These are phyloP conservation scores for Holacanthella duospinosa DNA, from an alignment of 2,888 invertebrate species.

Conservation along the genomic window DNA sequence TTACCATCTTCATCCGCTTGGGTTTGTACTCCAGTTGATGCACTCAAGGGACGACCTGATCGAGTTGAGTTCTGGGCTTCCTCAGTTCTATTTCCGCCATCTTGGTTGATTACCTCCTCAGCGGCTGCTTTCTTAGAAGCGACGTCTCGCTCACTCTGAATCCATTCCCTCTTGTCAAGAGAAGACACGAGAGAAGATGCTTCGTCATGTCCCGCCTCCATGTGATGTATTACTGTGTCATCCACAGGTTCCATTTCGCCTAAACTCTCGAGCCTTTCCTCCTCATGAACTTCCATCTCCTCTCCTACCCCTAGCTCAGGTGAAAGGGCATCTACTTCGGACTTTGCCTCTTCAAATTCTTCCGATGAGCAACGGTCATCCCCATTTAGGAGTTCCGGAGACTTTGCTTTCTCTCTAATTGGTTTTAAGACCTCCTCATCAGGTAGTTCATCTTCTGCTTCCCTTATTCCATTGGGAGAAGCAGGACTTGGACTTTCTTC, in stretches of 20 bases:
- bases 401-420: background rate
- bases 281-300: constrained; percentile 20
- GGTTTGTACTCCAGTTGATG: constrained; percentile 70
- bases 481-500: background rate
- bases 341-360: constrained; percentile 21
- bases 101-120: constrained; percentile 8
- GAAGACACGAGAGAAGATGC: constrained; percentile 34
- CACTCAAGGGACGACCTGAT: constrained; percentile 55
- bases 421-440: constrained; percentile 16
- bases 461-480: constrained; percentile 2
- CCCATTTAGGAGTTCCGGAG: constrained; percentile 2
- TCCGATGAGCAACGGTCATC: constrained; percentile 17
- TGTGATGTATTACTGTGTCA: constrained; percentile 36
- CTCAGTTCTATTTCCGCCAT: constrained; percentile 19
- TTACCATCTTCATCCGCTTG: constrained; percentile 76
- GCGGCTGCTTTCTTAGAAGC: constrained; percentile 12
- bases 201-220: constrained; percentile 34
- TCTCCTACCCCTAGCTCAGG: constrained; percentile 10
- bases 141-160: constrained; percentile 32
- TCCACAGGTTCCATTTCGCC: constrained; percentile 17
- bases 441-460: constrained; percentile 14
- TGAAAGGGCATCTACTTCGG: constrained; percentile 16
- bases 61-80: constrained; percentile 25
- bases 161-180: constrained; percentile 35
- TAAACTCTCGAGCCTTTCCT: constrained; percentile 26